Percentiles rank a stretch among this genome's conserved stretches.
Evolutionary conservation across 1,140 invertebrate genomes (phyloP).

Genomic region (Homarus americanus): DNA sequence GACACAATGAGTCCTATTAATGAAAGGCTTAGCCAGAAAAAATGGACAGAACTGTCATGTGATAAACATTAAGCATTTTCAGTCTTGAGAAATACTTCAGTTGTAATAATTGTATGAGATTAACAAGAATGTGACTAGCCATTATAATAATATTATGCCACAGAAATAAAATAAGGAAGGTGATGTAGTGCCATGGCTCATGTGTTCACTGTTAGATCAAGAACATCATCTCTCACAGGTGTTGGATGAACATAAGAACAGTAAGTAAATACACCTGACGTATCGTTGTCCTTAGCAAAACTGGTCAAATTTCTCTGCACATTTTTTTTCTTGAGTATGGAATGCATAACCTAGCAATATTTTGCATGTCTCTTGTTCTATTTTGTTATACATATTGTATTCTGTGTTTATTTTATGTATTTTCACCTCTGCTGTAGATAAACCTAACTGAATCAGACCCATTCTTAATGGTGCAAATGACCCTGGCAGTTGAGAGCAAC

Average conservation of each 20-base stretch:
- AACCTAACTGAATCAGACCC: neutral
- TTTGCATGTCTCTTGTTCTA: neutral
- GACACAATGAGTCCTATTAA: too few species aligned
- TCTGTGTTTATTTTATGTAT: neutral
- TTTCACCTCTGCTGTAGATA: neutral
- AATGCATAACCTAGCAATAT: slow-evolving; percentile 3
- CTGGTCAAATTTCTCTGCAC: slow-evolving; percentile 6
- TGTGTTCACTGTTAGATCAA: slow-evolving; percentile 4
- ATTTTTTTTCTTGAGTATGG: slow-evolving; percentile 5
- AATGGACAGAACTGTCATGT: too few species aligned
- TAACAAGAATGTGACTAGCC: neutral
- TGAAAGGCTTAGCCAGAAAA: too few species aligned
- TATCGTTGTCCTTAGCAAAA: neutral
- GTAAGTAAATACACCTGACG: neutral
- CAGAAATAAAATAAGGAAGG: neutral
- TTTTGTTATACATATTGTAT: neutral
- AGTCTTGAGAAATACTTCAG: too few species aligned
- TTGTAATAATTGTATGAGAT: too few species aligned
- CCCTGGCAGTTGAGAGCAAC: too few species aligned
- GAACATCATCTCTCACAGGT: neutral
- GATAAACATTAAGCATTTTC: too few species aligned
- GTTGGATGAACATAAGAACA: neutral
- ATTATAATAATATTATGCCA: neutral
- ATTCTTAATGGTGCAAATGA: too few species aligned
- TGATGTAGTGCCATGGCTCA: neutral